Evolutionary conservation across 2,797 vertebrate genomes (phyloP).

Genomic region (Parotocinclus haroldoi): DNA sequence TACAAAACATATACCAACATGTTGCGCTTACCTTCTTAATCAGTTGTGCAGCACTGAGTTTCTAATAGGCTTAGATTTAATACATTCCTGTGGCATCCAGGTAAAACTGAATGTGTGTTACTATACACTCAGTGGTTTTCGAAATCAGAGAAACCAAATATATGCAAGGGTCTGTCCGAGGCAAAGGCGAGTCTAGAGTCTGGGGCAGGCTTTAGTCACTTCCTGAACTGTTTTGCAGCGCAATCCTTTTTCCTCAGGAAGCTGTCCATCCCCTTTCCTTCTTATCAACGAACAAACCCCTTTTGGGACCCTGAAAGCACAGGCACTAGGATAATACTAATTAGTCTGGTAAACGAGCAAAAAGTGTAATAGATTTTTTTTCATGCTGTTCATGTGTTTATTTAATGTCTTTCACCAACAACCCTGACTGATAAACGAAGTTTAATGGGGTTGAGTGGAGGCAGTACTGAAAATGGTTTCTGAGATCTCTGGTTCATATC

Average conservation of each 20-base stretch:
- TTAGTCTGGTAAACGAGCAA: conserved; percentile 25
- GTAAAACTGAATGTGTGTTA: conserved; percentile 19
- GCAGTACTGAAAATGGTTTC: conserved; percentile 38
- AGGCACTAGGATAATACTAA: conserved; percentile 39
- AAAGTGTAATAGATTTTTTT: conserved; percentile 3
- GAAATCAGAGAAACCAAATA: conserved; percentile 15
- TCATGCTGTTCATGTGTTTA: conserved; percentile 10
- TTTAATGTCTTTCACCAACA: conserved; percentile 7
- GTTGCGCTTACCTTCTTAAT: conserved; percentile 50
- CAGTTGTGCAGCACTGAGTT: conserved; percentile 26
- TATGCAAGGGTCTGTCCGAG: conserved; percentile 7
- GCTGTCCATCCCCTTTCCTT: conserved; percentile 56
- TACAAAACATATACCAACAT: too few species aligned
- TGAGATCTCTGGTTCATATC: conserved; percentile 31
- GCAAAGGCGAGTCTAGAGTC: conserved; percentile 34
- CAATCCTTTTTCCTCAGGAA: conserved; percentile 64
- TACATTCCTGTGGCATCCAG: conserved; percentile 45
- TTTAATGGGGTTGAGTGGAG: conserved; percentile 30
- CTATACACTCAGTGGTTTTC: conserved; percentile 19
- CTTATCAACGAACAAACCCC: conserved; percentile 41
- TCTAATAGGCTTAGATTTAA: conserved; percentile 41
- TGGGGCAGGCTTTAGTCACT: conserved; percentile 45
- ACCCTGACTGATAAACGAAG: conserved; percentile 19
- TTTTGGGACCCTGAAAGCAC: conserved; percentile 28
- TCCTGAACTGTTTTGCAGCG: conserved; percentile 59